phyloP scores from a whole-genome alignment of 2,888 invertebrate genomes.

The Amphimallon solstitiale region DNA sequence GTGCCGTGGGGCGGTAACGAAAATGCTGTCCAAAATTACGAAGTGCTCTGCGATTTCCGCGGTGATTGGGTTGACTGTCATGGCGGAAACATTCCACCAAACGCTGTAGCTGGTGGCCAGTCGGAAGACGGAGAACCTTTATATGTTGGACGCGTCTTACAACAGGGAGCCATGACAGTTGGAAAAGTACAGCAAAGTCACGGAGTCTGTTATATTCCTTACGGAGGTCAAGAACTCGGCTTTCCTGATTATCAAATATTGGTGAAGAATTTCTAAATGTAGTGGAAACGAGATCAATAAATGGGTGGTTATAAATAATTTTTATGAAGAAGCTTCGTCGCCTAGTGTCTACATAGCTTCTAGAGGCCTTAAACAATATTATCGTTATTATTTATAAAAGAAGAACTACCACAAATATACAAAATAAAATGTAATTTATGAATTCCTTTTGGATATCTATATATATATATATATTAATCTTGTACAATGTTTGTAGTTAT shows the following conservation, averaged over 20 bases:
- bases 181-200: conserved; percentile 89
- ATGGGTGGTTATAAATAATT: background rate
- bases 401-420: background rate
- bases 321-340: background rate
- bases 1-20: conserved; percentile 82
- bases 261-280: conserved; percentile 59
- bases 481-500: conserved; percentile 2
- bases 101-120: conserved; percentile 76
- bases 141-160: conserved; percentile 79
- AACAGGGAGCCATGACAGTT: conserved; percentile 79
- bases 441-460: conserved; percentile 21
- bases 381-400: background rate
- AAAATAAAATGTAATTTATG: background rate
- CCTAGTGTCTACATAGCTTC: conserved; percentile 28
- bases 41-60: conserved; percentile 65
- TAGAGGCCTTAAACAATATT: conserved; percentile 40
- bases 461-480: conserved; percentile 5
- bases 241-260: conserved; percentile 86
- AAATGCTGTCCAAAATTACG: conserved; percentile 74
- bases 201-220: conserved; percentile 84
- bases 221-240: conserved; percentile 80
- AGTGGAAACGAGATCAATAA: background rate
- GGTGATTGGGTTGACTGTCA: conserved; percentile 59
- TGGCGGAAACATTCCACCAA: conserved; percentile 74
- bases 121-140: conserved; percentile 82